A percentile compares a stretch with the other conserved stretches of the same genome.
These are phyloP conservation scores for Arge pagana DNA, from an alignment of 2,888 invertebrate genomes.

Conservation along the genomic window DNA sequence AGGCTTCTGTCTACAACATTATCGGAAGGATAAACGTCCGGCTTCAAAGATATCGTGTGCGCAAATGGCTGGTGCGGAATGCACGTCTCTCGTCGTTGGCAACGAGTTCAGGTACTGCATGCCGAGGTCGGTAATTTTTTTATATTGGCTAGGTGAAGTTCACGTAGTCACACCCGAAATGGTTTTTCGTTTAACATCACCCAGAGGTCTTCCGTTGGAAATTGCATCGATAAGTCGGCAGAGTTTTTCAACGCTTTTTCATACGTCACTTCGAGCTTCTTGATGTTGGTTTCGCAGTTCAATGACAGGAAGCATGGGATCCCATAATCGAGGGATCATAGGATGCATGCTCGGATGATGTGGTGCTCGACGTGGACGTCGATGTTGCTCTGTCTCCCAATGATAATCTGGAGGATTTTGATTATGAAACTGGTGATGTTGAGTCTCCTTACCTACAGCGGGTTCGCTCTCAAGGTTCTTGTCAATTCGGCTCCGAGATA, in stretches of 20 bases:
- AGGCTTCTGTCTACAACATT: no score
- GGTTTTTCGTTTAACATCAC: slow-evolving; percentile 7
- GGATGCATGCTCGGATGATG: slow-evolving; percentile 10
- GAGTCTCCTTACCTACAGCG: slow-evolving; percentile 1
- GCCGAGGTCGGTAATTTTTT: no score
- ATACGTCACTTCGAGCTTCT: slow-evolving; percentile 12
- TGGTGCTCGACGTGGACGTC: slow-evolving; percentile 5
- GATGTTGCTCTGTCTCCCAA: slow-evolving; percentile 13
- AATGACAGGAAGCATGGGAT: slow-evolving; percentile 12
- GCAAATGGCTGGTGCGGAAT: no score
- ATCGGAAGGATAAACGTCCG: no score
- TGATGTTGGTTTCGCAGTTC: slow-evolving; percentile 12
- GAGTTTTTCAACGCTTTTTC: slow-evolving; percentile 7
- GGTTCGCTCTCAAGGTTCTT: slow-evolving; percentile 6
- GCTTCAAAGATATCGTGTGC: no score
- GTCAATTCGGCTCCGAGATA: slow-evolving; percentile 5
- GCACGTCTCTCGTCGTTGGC: no score
- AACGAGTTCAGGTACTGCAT: no score
- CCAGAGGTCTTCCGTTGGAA: slow-evolving; percentile 5
- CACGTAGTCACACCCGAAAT: slow-evolving; percentile 1
- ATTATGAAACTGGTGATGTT: slow-evolving; percentile 10
- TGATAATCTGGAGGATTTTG: slow-evolving; percentile 11
- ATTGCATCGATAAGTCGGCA: neutral
- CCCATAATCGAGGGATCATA: slow-evolving; percentile 9
- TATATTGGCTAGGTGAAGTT: slow-evolving; percentile 1